These are phyloP conservation scores for Odocoileus hemionus DNA, from an alignment of 2,113 vertebrate species.

Conservation along the genomic window DNA sequence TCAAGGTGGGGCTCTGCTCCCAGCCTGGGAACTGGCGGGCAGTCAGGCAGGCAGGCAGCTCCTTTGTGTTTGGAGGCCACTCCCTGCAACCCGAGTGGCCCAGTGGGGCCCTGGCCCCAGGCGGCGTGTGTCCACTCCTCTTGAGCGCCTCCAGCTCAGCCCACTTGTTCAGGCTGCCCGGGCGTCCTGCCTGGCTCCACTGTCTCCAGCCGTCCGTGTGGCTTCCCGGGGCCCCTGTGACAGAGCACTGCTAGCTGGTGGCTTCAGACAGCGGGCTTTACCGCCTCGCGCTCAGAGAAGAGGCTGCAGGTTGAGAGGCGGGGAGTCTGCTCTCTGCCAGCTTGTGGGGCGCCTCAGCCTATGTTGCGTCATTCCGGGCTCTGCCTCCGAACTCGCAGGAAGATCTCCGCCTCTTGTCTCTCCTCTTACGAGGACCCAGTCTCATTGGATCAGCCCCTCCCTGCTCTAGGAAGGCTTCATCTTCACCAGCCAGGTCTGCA, in stretches of 20 bases:
- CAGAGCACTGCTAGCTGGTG: fast-evolving
- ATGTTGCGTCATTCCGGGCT: fast-evolving
- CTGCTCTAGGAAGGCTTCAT: fast-evolving
- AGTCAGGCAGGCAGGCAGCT: too few relatives aligned
- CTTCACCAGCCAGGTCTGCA: background rate
- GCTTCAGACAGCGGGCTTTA: background rate
- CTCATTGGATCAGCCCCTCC: fast-evolving
- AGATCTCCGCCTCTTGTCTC: background rate
- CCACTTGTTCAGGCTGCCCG: fast-evolving
- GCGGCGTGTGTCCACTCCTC: fast-evolving
- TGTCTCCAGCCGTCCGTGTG: fast-evolving
- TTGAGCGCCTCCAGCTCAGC: fast-evolving
- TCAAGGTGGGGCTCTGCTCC: background rate
- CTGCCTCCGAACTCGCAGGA: fast-evolving
- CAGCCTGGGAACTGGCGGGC: background rate
- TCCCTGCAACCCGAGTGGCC: too few relatives aligned
- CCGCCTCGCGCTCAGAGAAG: fast-evolving
- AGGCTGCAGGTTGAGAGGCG: background rate
- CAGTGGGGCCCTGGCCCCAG: fast-evolving
- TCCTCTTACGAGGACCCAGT: background rate
- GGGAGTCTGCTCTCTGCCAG: fast-evolving
- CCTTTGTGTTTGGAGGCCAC: fast-evolving
- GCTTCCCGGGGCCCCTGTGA: background rate
- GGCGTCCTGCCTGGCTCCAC: background rate
- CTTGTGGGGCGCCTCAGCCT: fast-evolving